Percentiles rank a stretch among this genome's conserved stretches.
Conservation (phyloP, 2,113 vertebrate genomes). For the Sula dactylatra region DNA sequence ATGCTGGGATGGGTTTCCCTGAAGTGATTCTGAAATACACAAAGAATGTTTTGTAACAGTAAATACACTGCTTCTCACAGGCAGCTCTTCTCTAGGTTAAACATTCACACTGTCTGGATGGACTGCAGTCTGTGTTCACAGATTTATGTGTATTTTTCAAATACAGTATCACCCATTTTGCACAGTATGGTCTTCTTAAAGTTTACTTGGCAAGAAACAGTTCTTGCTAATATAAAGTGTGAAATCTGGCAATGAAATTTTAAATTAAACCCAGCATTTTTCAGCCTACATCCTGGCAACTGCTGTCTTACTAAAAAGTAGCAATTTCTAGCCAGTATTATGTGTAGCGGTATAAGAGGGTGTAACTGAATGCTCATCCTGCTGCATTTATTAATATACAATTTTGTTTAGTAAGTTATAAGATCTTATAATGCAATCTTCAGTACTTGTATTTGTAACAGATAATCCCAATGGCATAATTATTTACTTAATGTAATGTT, state of each 20-base stretch:
- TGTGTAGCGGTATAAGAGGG: background rate
- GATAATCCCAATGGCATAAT: background rate
- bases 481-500: background rate
- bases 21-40: background rate
- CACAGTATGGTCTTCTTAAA: slow-evolving; percentile 17
- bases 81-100: slow-evolving; percentile 47
- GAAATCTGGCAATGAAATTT: slow-evolving; percentile 51
- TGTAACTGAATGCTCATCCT: background rate
- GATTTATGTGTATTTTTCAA: slow-evolving; percentile 37
- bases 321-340: background rate
- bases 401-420: background rate
- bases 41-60: slow-evolving; percentile 12
- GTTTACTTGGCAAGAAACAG: slow-evolving; percentile 22
- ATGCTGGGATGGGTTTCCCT: background rate
- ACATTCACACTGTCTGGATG: slow-evolving; percentile 8
- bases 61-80: slow-evolving; percentile 18
- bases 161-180: slow-evolving; percentile 3
- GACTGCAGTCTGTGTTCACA: slow-evolving; percentile 37
- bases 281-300: slow-evolving; percentile 1
- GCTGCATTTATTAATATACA: background rate
- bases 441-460: background rate
- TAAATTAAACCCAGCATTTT: slow-evolving; percentile 35
- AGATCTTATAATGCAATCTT: background rate
- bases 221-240: slow-evolving; percentile 43
- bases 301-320: background rate